Evolutionary conservation across 2,888 invertebrate genomes (phyloP), one percentile per base, ranked within the genome.

Genomic region (Aphidius colemani): DNA sequence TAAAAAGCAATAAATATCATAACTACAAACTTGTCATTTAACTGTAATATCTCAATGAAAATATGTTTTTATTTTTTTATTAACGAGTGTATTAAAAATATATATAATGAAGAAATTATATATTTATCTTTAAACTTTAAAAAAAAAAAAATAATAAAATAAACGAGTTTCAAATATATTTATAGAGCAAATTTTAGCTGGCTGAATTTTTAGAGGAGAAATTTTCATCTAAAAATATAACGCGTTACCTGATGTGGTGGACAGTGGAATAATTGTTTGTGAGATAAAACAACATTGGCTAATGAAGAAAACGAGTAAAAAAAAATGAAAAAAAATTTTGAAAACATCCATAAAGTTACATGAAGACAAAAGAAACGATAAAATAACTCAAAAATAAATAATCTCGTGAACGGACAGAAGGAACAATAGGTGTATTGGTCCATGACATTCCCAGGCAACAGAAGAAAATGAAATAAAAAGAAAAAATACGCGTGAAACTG

Each of bases 381-480:
- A 30, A 30, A 30, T 30, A 30, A 30, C 30, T 30, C 30, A 30
- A 30, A 30, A 30, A 30, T 3, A 30, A 30, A 30, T 30, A 30
- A 30, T 30, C 30, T 30, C 3, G 30, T 5, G 30, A 30, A 30
- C 55, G 67, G 65, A 58, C 68, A 66, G 60, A 66, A 65, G 68
- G 70, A 70, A 77, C 76, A 77, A 77, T 75, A 71, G 74, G 66
- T 62, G 70, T 72, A 70, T 68, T 73, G 70, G 75, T 66, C 74
- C 74, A 73, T 74, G 73, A 68, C 72, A 72, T 71, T 71, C 72
- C 64, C 70, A 68, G 59, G 66, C 62, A 41, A 50, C 18, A 46
- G 58, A 59, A 48, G 55, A 64, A 67, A 61, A 55, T 66, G 66
- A 63, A 30, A 30, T 3, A 30, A 30, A 30, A 30, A 30, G 1